These are phyloP conservation scores for Xiphophorus birchmanni DNA, from an alignment of 2,797 vertebrate genomes.

Conservation along the genomic window DNA sequence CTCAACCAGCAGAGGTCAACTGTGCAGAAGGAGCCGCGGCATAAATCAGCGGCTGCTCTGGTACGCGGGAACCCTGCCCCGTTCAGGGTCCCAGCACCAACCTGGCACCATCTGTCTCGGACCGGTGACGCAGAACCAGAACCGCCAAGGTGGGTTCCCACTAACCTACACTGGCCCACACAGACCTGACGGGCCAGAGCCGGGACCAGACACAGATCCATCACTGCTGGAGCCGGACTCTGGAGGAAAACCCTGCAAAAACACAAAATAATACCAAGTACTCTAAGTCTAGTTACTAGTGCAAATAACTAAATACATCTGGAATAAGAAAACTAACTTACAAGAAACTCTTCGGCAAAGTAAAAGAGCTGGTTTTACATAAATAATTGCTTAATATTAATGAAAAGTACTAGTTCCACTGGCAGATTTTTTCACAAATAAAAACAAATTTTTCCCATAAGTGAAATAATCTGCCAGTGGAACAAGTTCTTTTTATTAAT, in stretches of 20 bases:
- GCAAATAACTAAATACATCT: too few relatives aligned
- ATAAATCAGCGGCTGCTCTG: slow-evolving; percentile 77
- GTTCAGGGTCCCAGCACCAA: slow-evolving; percentile 75
- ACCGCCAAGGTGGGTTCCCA: slow-evolving; percentile 77
- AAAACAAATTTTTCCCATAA: too few relatives aligned
- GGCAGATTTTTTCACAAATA: too few relatives aligned
- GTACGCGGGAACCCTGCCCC: slow-evolving; percentile 74
- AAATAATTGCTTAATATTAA: too few relatives aligned
- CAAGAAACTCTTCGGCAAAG: too few relatives aligned
- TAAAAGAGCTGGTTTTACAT: too few relatives aligned
- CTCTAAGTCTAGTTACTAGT: too few relatives aligned
- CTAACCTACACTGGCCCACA: slow-evolving; percentile 55
- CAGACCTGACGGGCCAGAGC: slow-evolving; percentile 34
- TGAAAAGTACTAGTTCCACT: too few relatives aligned
- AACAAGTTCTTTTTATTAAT: too few relatives aligned
- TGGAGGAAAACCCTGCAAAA: slow-evolving; percentile 8
- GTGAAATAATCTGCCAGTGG: too few relatives aligned
- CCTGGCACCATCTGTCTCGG: slow-evolving; percentile 79
- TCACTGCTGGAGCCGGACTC: slow-evolving; percentile 54
- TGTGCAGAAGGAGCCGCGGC: slow-evolving; percentile 66
- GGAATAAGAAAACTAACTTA: too few relatives aligned
- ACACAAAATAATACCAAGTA: too few relatives aligned
- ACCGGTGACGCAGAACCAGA: slow-evolving; percentile 72
- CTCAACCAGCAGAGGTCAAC: slow-evolving; percentile 77
- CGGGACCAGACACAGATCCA: slow-evolving; percentile 57